Evolutionary conservation across 2,113 vertebrate species (phyloP), one percentile per base, ranked within the genome.

Genomic region (Picathartes gymnocephalus): DNA sequence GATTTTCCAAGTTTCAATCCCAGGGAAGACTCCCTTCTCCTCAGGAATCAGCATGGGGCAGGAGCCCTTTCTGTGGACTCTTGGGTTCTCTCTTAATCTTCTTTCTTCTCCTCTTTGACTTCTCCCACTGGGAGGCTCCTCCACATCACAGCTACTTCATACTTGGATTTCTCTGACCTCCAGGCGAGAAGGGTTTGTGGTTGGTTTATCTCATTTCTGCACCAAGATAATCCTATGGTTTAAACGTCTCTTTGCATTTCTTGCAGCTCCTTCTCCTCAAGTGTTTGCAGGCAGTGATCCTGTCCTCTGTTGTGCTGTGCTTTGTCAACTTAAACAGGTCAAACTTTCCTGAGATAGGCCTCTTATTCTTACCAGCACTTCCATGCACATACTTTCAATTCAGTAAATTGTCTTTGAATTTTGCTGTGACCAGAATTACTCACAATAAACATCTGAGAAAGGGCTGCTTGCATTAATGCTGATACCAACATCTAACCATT

Each of bases 161-260:
- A 16, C 56, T 42, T 1, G 0, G 50, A 16, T 58, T 74, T 57
- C 70, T 74, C 60, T 78, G 56, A 66, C 10, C 56, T 86, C n/a
- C 21, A 79, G 53, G 44, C 14, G 15, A 22, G 39, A n/a, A 31
- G 27, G 4, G 0, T 31, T 72, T 0, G 1, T 51, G 20, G 14
- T 56, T 92, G 62, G 18, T 74, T 68, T 42, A 10, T 92, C 37
- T 86, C 15, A 47, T 65, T 73, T 86, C 42, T 89, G n/a, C 40
- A 68, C 58, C 33, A 50, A 21, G 31, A 37, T n/a, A 47, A 65
- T 50, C 17, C 37, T 50, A 0, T 21, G 28, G 13, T 61, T 93
- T 93, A 65, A 81, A 66, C 0, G 0, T 11, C 39, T 70, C 17
- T 42, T 42, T 2, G 39, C 1, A 10, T 50, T 96, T 84, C 28